These are phyloP conservation scores for Ephialtes manifestator DNA, from an alignment of 2,888 invertebrate genomes.

Conservation along the genomic window DNA sequence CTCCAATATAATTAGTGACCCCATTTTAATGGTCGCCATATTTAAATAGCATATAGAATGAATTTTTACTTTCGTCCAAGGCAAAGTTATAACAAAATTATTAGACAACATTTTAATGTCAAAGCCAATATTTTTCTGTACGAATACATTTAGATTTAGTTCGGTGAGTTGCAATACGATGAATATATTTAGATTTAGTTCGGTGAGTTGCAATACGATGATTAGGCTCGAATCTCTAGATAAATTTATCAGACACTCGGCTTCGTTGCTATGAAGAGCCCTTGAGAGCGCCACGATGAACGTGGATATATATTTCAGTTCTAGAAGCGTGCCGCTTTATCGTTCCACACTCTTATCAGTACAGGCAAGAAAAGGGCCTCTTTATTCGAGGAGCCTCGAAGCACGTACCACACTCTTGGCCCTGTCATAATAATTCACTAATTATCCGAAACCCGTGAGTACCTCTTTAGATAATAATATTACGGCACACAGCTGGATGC, in stretches of 20 bases:
- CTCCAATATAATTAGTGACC: no score
- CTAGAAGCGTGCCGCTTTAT: conserved; percentile 54
- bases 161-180: not conserved
- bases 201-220: not conserved
- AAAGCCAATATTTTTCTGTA: not conserved
- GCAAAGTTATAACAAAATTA: no score
- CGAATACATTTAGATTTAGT: not conserved
- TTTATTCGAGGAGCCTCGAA: conserved; percentile 48
- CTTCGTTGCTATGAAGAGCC: conserved; percentile 4
- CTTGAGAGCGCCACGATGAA: not conserved
- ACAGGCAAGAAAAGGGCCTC: conserved; percentile 28
- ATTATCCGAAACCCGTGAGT: conserved; percentile 71
- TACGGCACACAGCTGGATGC: conserved; percentile 8
- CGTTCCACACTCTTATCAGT: conserved; percentile 45
- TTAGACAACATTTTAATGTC: not conserved
- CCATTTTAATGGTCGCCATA: no score
- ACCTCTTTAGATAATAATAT: conserved; percentile 69
- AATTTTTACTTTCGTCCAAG: no score
- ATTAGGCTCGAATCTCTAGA: not conserved
- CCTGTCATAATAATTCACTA: conserved; percentile 73
- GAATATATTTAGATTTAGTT: not conserved
- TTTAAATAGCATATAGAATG: no score
- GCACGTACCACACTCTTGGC: conserved; percentile 40
- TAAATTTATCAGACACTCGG: conserved; percentile 41
- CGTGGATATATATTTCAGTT: conserved; percentile 32